Percentiles rank a stretch among this genome's conserved stretches.
These are phyloP conservation scores for Zaprionus lachaisei DNA, from an alignment of 1,140 invertebrate species.

Conservation along the genomic window DNA sequence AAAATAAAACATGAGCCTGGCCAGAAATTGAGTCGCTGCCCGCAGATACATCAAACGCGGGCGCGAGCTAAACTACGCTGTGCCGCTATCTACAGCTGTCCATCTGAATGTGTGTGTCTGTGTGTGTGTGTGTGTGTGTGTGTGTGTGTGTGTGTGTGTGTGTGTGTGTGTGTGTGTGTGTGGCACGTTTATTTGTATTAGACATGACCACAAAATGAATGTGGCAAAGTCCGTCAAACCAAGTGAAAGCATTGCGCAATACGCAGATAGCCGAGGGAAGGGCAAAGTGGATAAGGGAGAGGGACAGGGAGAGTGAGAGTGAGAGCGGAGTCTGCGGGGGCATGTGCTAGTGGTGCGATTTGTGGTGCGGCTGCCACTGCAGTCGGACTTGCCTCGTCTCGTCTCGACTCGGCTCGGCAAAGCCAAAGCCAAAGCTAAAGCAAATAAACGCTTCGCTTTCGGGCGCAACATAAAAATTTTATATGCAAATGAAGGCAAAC, in stretches of 20 bases:
- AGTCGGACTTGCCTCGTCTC: too few species aligned
- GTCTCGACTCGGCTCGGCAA: neutral
- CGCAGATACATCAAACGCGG: conserved; percentile 41
- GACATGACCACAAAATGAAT: conserved; percentile 63
- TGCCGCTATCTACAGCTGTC: conserved; percentile 9
- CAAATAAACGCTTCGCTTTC: conserved; percentile 78
- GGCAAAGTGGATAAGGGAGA: too few species aligned
- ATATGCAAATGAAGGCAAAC: conserved; percentile 81
- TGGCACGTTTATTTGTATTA: conserved; percentile 61
- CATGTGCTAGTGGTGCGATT: neutral
- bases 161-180: conserved; percentile 21
- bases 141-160: conserved; percentile 13
- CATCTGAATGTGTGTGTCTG: conserved; percentile 10
- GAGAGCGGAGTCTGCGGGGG: neutral
- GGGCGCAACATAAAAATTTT: conserved; percentile 71
- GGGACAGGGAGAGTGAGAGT: neutral
- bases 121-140: conserved; percentile 5
- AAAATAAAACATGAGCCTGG: conserved; percentile 56
- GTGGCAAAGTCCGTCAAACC: conserved; percentile 52
- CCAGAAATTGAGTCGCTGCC: conserved; percentile 30
- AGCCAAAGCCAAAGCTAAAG: conserved; percentile 38
- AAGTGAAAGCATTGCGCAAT: conserved; percentile 44
- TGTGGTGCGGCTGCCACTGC: conserved; percentile 23
- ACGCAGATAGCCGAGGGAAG: neutral
- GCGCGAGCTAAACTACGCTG: conserved; percentile 10